These are phyloP conservation scores for Bombus waltoni DNA, from an alignment of 1,140 invertebrate species.

Conservation along the genomic window DNA sequence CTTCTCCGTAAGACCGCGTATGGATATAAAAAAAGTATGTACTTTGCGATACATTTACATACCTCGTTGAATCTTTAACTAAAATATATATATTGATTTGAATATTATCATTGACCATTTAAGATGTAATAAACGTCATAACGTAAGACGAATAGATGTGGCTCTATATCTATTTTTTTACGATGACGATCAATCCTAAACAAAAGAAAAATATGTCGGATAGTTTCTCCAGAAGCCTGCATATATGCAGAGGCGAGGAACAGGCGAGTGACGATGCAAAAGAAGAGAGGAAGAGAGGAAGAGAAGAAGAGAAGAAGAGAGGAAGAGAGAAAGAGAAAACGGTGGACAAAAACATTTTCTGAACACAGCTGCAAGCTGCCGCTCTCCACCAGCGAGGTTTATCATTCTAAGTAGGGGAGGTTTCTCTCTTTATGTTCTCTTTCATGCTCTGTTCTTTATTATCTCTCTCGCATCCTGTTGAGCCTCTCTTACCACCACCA, in stretches of 20 bases:
- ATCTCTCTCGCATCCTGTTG: conserved; percentile 1
- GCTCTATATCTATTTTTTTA: too few relatives aligned
- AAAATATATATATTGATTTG: too few relatives aligned
- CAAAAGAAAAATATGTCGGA: background rate
- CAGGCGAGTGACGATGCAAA: conserved; percentile 1
- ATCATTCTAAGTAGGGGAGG: conserved; percentile 67
- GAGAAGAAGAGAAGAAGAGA: too few relatives aligned
- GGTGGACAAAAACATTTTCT: conserved; percentile 46
- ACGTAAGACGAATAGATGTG: too few relatives aligned
- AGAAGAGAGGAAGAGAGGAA: conserved; percentile 10
- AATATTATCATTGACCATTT: too few relatives aligned
- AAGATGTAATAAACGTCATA: too few relatives aligned
- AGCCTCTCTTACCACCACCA: background rate
- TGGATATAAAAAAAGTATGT: background rate
- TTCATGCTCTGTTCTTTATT: conserved; percentile 21
- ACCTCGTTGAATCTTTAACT: too few relatives aligned
- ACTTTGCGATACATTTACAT: too few relatives aligned
- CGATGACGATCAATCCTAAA: background rate
- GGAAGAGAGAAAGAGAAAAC: conserved; percentile 16
- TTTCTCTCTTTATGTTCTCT: conserved; percentile 49
- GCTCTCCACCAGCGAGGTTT: conserved; percentile 49
- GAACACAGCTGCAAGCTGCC: conserved; percentile 64
- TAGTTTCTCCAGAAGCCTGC: conserved; percentile 9
- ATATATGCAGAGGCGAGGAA: background rate
- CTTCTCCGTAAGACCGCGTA: background rate